A percentile compares a stretch with the other conserved stretches of the same genome.
phyloP scores from a whole-genome alignment of 2,888 invertebrate species.

The Nomada hirtipes region DNA sequence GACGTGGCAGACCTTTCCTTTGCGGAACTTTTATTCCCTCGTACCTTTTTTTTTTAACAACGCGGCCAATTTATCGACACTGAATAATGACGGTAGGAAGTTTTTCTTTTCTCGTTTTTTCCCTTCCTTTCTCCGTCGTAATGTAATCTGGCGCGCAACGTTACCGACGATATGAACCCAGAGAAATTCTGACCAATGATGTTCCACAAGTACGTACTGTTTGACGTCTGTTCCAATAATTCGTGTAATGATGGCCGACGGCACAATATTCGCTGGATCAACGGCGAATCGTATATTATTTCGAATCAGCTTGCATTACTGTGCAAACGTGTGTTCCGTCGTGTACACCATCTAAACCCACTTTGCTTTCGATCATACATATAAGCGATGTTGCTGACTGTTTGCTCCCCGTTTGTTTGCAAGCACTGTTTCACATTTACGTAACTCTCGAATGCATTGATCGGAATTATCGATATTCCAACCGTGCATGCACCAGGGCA shows the following conservation, averaged over 20 bases:
- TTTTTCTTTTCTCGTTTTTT: background rate
- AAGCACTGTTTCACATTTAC: slow-evolving; percentile 66
- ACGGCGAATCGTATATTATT: slow-evolving; percentile 65
- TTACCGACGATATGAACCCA: background rate
- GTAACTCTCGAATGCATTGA: slow-evolving; percentile 33
- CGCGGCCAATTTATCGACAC: slow-evolving; percentile 34
- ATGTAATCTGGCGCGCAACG: background rate
- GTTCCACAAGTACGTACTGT: background rate
- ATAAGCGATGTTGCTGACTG: slow-evolving; percentile 54
- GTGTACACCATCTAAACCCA: slow-evolving; percentile 39
- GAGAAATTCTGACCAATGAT: background rate
- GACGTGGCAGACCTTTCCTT: background rate
- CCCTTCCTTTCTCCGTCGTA: background rate
- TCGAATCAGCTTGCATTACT: slow-evolving; percentile 55
- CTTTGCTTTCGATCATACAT: slow-evolving; percentile 64
- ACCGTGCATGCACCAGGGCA: background rate
- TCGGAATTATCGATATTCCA: slow-evolving; percentile 56
- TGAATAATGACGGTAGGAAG: slow-evolving; percentile 1
- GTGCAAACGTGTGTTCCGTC: slow-evolving; percentile 39
- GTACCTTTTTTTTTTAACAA: background rate
- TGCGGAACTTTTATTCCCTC: slow-evolving; percentile 12
- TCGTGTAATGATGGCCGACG: slow-evolving; percentile 43
- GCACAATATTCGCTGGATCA: slow-evolving; percentile 17
- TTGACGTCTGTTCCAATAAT: slow-evolving; percentile 34
- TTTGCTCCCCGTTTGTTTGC: slow-evolving; percentile 64